Percentiles rank a stretch among this genome's conserved stretches.
Evolutionary conservation across 2,113 vertebrate species (phyloP).

Genomic region (Myrmecophaga tridactyla): DNA sequence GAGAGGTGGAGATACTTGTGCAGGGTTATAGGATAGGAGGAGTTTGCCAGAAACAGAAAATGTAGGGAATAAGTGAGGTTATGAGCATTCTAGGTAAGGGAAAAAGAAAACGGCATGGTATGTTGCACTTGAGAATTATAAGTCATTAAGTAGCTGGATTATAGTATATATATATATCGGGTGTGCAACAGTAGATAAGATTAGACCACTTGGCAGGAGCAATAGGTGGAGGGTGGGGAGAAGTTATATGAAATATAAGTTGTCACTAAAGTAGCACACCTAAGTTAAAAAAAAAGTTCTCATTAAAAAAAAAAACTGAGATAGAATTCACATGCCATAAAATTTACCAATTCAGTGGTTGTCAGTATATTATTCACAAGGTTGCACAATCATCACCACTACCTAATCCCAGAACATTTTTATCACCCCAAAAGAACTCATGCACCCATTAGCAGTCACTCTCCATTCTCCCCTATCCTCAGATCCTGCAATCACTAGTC

Average conservation of each 20-base stretch:
- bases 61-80: neutral
- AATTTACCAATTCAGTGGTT: neutral
- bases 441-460: neutral
- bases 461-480: neutral
- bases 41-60: neutral
- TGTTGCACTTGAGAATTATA: neutral
- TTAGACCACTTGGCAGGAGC: neutral
- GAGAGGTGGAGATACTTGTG: neutral
- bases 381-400: neutral
- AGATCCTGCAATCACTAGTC: neutral
- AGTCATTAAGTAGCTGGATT: neutral
- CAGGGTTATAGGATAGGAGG: neutral
- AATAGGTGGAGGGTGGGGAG: neutral
- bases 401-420: neutral
- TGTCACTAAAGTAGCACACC: constrained; percentile 5
- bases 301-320: neutral
- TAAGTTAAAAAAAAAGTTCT: neutral
- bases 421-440: neutral
- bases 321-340: neutral
- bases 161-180: neutral
- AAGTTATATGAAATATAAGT: neutral
- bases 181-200: neutral
- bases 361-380: neutral
- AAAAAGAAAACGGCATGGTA: neutral
- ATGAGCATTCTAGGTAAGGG: neutral